Evolutionary conservation across 2,797 vertebrate genomes (phyloP).

Genomic region (Manis javanica): DNA sequence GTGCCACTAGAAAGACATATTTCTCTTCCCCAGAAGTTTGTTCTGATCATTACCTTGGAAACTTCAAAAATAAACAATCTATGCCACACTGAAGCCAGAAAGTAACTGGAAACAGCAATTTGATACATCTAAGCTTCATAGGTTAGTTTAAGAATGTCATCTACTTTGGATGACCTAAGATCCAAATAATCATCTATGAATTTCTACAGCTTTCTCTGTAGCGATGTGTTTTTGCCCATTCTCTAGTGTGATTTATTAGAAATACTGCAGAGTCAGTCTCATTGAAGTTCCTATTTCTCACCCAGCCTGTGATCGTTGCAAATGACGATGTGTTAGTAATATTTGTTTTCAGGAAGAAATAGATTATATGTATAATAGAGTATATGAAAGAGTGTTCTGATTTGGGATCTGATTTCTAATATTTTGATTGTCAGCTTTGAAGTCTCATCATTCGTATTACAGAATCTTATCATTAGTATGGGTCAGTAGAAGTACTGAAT

Average conservation of each 20-base stretch:
- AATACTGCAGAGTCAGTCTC: neutral
- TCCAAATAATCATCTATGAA: neutral
- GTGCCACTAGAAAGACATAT: neutral
- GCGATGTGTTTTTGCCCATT: neutral
- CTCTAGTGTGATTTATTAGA: neutral
- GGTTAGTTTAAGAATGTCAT: neutral
- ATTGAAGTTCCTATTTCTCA: neutral
- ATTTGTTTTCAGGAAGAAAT: conserved; percentile 29
- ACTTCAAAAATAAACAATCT: neutral
- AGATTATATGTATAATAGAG: neutral
- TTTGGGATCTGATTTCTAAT: neutral
- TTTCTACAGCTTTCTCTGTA: neutral
- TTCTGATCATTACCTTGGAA: neutral
- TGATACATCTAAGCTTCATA: neutral
- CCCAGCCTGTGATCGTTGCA: neutral
- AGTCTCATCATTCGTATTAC: neutral
- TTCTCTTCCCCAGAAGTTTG: neutral
- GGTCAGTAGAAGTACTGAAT: neutral
- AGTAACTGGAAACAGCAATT: neutral
- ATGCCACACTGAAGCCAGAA: neutral
- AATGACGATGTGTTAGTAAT: neutral
- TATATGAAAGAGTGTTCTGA: neutral
- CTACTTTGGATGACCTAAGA: neutral
- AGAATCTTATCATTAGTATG: neutral
- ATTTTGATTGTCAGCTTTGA: neutral